phyloP scores from a whole-genome alignment of 1,140 invertebrate genomes.

The Augochlora pura region DNA sequence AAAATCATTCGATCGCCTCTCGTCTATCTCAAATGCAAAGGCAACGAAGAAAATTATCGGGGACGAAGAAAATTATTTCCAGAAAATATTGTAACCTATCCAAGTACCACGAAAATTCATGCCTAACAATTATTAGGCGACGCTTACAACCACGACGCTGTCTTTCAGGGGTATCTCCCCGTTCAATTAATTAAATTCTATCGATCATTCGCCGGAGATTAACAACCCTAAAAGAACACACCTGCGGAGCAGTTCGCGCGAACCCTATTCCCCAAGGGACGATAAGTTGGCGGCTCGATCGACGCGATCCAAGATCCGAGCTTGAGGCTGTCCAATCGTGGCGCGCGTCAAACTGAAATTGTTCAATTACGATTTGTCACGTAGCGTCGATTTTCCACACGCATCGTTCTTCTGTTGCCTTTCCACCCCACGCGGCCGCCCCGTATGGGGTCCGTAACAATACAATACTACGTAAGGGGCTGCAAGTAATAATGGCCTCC shows the following conservation, averaged over 20 bases:
- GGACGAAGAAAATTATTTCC: too few relatives aligned
- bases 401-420: conserved; percentile 18
- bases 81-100: too few relatives aligned
- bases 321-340: conserved; percentile 28
- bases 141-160: too few relatives aligned
- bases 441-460: conserved; percentile 62
- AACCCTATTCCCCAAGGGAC: conserved; percentile 3
- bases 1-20: too few relatives aligned
- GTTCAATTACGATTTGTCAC: conserved; percentile 69
- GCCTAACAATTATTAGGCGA: too few relatives aligned
- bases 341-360: conserved; percentile 58
- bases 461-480: conserved; percentile 67
- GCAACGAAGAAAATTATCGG: too few relatives aligned
- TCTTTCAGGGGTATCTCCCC: too few relatives aligned
- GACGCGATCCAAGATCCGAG: conserved; percentile 14
- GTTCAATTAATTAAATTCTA: neutral
- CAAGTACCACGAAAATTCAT: too few relatives aligned
- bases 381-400: conserved; percentile 64
- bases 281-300: neutral
- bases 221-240: conserved; percentile 6
- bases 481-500: conserved; percentile 64
- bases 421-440: neutral
- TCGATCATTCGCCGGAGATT: neutral
- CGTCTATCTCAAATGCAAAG: too few relatives aligned
- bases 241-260: neutral